A percentile compares a stretch with the other conserved stretches of the same genome.
phyloP scores from a whole-genome alignment of 1,140 invertebrate species.

The Leucophenga varia region DNA sequence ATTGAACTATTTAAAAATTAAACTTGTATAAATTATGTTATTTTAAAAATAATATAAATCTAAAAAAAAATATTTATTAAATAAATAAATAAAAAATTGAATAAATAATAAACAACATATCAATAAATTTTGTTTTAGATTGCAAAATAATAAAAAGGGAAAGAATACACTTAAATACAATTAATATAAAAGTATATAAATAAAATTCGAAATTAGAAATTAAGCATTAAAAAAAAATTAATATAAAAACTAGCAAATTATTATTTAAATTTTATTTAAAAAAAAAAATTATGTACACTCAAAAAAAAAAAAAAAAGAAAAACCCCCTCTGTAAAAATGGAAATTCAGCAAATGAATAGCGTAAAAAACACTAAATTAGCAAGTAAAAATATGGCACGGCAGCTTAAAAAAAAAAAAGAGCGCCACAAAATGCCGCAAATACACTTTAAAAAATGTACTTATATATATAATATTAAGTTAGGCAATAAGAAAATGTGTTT shows the following conservation, averaged over 20 bases:
- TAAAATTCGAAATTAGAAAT: constrained; percentile 8
- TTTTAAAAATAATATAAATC: constrained; percentile 40
- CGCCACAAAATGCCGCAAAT: background rate
- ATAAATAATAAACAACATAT: too few species aligned
- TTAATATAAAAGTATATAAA: constrained; percentile 15
- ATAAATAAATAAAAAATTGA: constrained; percentile 9
- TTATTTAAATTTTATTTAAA: constrained; percentile 13
- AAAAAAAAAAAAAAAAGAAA: constrained; percentile 14
- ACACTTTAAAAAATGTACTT: background rate
- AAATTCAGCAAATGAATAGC: constrained; percentile 29
- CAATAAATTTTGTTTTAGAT: constrained; percentile 35
- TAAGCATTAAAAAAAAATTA: constrained; percentile 15
- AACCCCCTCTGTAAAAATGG: background rate
- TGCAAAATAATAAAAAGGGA: constrained; percentile 30
- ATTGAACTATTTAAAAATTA: background rate
- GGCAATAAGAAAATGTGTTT: too few species aligned
- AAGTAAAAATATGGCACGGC: constrained; percentile 27
- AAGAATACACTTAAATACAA: constrained; percentile 44
- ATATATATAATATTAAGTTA: background rate
- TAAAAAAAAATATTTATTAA: constrained; percentile 34
- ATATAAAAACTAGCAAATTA: too few species aligned
- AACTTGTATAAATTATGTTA: constrained; percentile 2
- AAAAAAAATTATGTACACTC: constrained; percentile 13
- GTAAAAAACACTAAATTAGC: constrained; percentile 50
- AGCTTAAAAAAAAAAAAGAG: constrained; percentile 1